These are phyloP conservation scores for Periplaneta americana DNA, from an alignment of 1,140 invertebrate species.

Conservation along the genomic window DNA sequence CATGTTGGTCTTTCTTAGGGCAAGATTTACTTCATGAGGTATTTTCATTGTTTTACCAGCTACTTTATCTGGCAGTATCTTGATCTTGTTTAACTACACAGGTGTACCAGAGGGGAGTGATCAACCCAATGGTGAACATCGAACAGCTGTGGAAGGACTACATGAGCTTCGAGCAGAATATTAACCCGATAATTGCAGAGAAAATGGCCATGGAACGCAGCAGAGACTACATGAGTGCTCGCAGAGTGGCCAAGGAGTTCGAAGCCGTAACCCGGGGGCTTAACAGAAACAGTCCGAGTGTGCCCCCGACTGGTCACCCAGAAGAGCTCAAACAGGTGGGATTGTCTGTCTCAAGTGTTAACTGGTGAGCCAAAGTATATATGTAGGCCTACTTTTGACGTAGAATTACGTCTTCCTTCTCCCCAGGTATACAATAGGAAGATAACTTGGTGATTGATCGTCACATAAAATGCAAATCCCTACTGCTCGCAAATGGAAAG, in stretches of 20 bases:
- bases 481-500: too few species aligned
- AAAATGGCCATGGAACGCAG: constrained; percentile 88
- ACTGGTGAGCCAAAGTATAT: too few species aligned
- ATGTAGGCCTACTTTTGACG: too few species aligned
- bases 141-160: constrained; percentile 99
- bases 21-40: too few species aligned
- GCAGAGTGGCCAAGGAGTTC: constrained; percentile 93
- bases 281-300: constrained; percentile 89
- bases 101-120: constrained; percentile 90
- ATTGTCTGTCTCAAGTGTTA: neutral
- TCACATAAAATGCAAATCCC: too few species aligned
- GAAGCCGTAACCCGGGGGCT: constrained; percentile 92
- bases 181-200: constrained; percentile 95
- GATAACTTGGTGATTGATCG: too few species aligned
- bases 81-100: too few species aligned
- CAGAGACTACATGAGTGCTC: constrained; percentile 96
- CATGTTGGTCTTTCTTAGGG: too few species aligned
- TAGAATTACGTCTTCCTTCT: too few species aligned
- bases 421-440: too few species aligned
- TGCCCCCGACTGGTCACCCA: constrained; percentile 83
- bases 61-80: too few species aligned
- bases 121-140: constrained; percentile 97
- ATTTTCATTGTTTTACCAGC: too few species aligned
- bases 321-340: constrained; percentile 90
- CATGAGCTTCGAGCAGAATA: constrained; percentile 87